A percentile compares a stretch with the other conserved stretches of the same genome.
These are phyloP conservation scores for Gorsachius magnificus DNA, from an alignment of 2,797 vertebrate genomes.

Conservation along the genomic window DNA sequence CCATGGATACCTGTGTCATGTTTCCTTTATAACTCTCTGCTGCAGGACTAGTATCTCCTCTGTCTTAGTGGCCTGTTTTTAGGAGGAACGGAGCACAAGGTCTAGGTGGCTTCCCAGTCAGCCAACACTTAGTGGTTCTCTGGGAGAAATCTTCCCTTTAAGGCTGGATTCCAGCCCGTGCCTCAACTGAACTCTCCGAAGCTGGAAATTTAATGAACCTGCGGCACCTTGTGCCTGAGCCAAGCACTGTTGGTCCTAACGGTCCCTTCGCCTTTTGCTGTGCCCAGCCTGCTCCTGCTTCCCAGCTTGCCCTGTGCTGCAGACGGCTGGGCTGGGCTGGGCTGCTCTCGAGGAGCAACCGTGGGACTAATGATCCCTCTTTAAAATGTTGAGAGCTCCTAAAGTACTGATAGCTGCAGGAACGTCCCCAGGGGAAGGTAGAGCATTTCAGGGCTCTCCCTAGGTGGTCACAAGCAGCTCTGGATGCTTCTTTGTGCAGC, in stretches of 20 bases:
- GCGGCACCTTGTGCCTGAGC: too few relatives aligned
- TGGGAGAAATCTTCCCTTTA: not conserved
- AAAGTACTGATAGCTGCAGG: not conserved
- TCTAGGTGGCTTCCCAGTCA: not conserved
- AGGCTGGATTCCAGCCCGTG: not conserved
- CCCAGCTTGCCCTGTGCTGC: not conserved
- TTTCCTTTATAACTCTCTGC: not conserved
- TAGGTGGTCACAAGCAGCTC: not conserved
- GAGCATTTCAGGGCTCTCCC: not conserved
- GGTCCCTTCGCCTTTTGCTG: not conserved
- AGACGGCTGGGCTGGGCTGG: accelerated
- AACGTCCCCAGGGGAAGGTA: accelerated
- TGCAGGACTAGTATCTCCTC: not conserved
- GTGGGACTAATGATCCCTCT: not conserved
- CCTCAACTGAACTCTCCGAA: not conserved
- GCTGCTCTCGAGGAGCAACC: not conserved
- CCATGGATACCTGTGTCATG: not conserved
- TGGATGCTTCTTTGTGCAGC: not conserved
- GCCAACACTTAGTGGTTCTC: not conserved
- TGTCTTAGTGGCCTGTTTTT: not conserved
- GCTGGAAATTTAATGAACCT: too few relatives aligned
- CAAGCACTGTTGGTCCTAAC: not conserved
- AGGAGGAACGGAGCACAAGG: not conserved
- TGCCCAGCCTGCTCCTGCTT: not conserved
- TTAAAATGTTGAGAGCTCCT: not conserved